A percentile compares a stretch with the other conserved stretches of the same genome.
These are phyloP conservation scores for Chirona hameri DNA, from an alignment of 2,888 invertebrate genomes.

Conservation along the genomic window DNA sequence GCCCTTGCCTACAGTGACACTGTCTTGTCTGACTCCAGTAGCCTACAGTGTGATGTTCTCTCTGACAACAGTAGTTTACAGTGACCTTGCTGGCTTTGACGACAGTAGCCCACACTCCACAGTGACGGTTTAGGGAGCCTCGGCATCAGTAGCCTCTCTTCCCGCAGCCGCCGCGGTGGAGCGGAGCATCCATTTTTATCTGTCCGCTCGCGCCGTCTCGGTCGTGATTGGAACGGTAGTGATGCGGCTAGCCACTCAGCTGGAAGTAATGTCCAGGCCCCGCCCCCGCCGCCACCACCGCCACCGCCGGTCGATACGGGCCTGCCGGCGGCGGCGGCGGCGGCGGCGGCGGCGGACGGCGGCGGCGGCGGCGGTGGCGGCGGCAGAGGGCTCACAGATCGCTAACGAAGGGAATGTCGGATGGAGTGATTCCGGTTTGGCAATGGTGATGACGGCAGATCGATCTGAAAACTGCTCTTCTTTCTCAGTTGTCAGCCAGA, in stretches of 20 bases:
- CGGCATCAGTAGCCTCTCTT: not conserved
- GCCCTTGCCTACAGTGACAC: too few relatives aligned
- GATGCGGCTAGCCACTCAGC: constrained; percentile 23
- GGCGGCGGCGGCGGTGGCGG: not conserved
- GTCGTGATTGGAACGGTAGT: not conserved
- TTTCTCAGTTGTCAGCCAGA: not conserved
- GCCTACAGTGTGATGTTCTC: too few relatives aligned
- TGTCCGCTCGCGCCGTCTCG: not conserved
- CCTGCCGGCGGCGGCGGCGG: not conserved
- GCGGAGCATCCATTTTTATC: constrained; percentile 23
- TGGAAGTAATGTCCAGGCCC: constrained; percentile 25
- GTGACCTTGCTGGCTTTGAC: too few relatives aligned
- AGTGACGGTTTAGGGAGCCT: too few relatives aligned
- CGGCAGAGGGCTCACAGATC: too few relatives aligned
- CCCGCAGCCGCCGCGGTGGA: not conserved
- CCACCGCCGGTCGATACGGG: not conserved
- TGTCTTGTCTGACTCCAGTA: too few relatives aligned
- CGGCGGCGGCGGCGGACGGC: not conserved
- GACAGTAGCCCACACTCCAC: too few relatives aligned
- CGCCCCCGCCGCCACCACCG: not conserved
- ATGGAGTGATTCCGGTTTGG: too few relatives aligned
- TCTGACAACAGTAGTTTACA: too few relatives aligned
- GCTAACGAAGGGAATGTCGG: too few relatives aligned
- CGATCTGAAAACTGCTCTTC: not conserved
- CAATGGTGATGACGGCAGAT: not conserved